These are phyloP conservation scores for Gymnothorax reevesii DNA, from an alignment of 2,797 vertebrate species.

Conservation along the genomic window DNA sequence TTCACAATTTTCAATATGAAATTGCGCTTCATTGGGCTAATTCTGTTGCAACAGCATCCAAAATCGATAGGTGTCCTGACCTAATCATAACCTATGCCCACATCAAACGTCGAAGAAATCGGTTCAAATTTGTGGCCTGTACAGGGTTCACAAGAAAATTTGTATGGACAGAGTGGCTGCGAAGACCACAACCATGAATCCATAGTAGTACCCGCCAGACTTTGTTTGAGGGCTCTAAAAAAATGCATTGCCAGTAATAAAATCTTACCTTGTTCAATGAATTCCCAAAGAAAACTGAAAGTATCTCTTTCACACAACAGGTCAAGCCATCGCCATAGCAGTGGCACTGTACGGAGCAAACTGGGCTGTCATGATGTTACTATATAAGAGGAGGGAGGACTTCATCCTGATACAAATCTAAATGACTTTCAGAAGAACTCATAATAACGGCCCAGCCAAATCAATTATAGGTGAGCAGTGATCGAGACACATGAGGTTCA, in stretches of 20 bases:
- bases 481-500: background rate
- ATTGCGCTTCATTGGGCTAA: too few relatives aligned
- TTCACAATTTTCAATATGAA: too few relatives aligned
- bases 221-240: too few relatives aligned
- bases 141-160: too few relatives aligned
- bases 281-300: constrained; percentile 31
- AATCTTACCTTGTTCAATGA: constrained; percentile 28
- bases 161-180: too few relatives aligned
- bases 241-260: constrained; percentile 40
- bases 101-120: too few relatives aligned
- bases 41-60: too few relatives aligned
- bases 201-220: too few relatives aligned
- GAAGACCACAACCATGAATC: too few relatives aligned
- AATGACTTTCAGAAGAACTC: background rate
- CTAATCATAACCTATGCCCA: too few relatives aligned
- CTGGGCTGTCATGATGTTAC: background rate
- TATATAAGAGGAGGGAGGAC: background rate
- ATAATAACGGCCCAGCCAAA: background rate
- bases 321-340: constrained; percentile 16
- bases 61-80: too few relatives aligned
- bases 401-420: background rate
- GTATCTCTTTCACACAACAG: constrained; percentile 2
- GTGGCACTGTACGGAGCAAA: background rate
- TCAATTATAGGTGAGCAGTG: background rate
- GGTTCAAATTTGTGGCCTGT: too few relatives aligned